Conservation (phyloP, 2,113 vertebrate genomes). For the Perca flavescens region DNA sequence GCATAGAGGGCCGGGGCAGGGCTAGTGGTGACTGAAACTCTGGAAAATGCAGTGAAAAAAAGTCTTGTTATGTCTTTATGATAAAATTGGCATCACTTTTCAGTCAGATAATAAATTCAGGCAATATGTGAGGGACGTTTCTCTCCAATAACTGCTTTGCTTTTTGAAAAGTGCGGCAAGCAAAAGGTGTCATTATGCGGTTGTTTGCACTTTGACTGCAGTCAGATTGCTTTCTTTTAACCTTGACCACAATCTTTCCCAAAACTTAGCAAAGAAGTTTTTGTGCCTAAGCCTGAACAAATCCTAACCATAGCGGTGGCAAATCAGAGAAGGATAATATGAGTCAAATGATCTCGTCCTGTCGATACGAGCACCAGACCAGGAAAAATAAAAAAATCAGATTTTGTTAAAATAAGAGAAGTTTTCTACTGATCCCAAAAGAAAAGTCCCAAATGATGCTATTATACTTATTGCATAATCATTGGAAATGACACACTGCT, state of each 20-base stretch:
- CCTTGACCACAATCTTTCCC: not conserved
- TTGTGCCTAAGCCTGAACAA: not conserved
- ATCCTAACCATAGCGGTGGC: too few species aligned
- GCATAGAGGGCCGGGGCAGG: not conserved
- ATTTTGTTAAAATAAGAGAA: too few species aligned
- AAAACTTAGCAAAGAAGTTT: not conserved
- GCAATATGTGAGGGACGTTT: not conserved
- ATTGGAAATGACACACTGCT: too few species aligned
- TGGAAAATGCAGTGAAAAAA: not conserved
- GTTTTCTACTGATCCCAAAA: too few species aligned
- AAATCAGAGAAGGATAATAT: not conserved
- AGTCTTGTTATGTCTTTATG: not conserved
- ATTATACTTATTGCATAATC: too few species aligned
- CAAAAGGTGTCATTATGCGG: not conserved
- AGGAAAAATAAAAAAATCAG: too few species aligned
- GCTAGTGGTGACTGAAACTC: not conserved
- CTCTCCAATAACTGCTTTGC: not conserved
- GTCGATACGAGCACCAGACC: too few species aligned
- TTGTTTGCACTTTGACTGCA: not conserved
- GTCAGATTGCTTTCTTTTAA: not conserved
- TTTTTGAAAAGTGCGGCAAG: not conserved
- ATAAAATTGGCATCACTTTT: not conserved
- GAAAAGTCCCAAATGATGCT: too few species aligned
- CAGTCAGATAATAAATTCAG: not conserved
- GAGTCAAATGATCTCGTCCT: too few species aligned